A percentile compares a stretch with the other conserved stretches of the same genome.
Conservation (phyloP, 2,113 vertebrate species). For the Ophthalmolycus amberensis region DNA sequence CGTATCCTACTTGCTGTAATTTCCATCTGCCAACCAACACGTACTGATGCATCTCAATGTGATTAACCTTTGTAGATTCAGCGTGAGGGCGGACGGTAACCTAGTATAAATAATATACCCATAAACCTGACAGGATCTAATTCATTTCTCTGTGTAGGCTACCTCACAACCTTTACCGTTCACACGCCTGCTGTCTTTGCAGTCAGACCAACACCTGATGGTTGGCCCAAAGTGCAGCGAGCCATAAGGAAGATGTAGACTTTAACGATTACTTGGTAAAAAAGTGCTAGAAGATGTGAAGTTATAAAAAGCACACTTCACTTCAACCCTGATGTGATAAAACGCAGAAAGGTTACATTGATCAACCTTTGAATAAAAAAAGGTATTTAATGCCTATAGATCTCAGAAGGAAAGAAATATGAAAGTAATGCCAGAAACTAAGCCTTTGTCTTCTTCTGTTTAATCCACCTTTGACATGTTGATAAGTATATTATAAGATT, state of each 20-base stretch:
- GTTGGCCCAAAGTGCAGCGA: constrained; percentile 33
- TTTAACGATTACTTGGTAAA: constrained; percentile 41
- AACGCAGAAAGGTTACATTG: constrained; percentile 43
- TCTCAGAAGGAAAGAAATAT: background rate
- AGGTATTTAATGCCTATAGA: background rate
- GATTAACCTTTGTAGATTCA: constrained; percentile 31
- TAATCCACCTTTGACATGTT: background rate
- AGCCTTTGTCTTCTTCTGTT: background rate
- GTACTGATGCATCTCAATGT: background rate
- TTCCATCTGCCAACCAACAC: background rate
- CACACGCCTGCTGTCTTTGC: constrained; percentile 27
- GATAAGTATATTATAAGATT: background rate
- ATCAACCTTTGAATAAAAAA: constrained; percentile 33
- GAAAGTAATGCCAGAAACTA: background rate
- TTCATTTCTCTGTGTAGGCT: constrained; percentile 44
- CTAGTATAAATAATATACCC: constrained; percentile 50
- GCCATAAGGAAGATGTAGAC: constrained; percentile 44
- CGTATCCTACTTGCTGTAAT: constrained; percentile 3
- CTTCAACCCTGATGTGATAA: constrained; percentile 24
- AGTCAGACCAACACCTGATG: constrained; percentile 36
- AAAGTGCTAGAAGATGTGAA: constrained; percentile 25
- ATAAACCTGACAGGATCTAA: constrained; percentile 48
- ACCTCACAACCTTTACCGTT: constrained; percentile 55
- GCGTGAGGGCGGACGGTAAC: constrained; percentile 31
- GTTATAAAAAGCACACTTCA: constrained; percentile 31